phyloP scores from a whole-genome alignment of 2,797 vertebrate genomes.

The Cuculus canorus region DNA sequence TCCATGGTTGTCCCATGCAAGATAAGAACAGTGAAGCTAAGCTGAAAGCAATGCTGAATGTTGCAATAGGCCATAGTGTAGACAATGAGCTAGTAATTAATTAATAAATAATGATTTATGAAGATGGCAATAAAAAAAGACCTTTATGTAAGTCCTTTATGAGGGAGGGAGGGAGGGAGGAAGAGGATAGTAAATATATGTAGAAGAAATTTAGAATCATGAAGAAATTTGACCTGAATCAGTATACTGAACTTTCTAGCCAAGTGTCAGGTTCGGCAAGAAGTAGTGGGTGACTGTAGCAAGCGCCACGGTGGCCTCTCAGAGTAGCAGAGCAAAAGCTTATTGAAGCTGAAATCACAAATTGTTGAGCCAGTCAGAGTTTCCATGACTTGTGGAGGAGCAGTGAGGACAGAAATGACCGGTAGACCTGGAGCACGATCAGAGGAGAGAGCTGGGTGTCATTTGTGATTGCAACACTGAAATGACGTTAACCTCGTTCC shows the following conservation, averaged over 20 bases:
- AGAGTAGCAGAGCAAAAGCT: not conserved
- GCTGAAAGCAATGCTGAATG: not conserved
- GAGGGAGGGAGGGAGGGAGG: not conserved
- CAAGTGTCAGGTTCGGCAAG: not conserved
- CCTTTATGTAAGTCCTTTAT: not conserved
- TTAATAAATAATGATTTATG: not conserved
- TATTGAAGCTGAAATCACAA: not conserved
- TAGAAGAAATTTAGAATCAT: not conserved
- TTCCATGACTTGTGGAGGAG: not conserved
- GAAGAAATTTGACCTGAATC: not conserved
- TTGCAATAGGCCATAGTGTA: not conserved
- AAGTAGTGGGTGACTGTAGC: not conserved
- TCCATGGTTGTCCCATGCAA: not conserved
- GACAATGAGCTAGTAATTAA: not conserved
- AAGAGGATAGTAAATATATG: not conserved
- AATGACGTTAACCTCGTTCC: not conserved
- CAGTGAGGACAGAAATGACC: not conserved
- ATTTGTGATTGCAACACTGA: rapidly evolving
- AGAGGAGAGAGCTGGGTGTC: not conserved
- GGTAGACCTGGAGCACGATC: not conserved
- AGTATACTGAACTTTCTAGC: not conserved
- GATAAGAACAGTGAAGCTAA: not conserved
- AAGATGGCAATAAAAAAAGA: not conserved
- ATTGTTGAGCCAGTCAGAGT: not conserved
- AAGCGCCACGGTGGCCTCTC: not conserved